These are phyloP conservation scores for Stenopsyche tienmushanensis DNA, from an alignment of 1,140 invertebrate species.

Conservation along the genomic window DNA sequence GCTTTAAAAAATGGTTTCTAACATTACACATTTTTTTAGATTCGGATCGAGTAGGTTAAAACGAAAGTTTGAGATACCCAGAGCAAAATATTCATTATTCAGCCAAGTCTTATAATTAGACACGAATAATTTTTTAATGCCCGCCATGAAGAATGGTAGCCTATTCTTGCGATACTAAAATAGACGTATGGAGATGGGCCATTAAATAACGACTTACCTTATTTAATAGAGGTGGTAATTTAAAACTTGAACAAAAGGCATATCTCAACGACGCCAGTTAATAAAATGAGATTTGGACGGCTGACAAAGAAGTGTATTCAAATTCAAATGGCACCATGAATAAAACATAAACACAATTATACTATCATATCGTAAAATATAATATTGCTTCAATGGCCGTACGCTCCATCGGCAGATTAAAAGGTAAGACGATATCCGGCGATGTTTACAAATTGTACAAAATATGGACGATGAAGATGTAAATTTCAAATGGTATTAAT, in stretches of 20 bases:
- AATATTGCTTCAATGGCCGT: too few relatives aligned
- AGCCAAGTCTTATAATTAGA: background rate
- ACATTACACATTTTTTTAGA: too few relatives aligned
- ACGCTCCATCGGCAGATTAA: too few relatives aligned
- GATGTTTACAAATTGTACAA: too few relatives aligned
- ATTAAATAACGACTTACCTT: slow-evolving; percentile 17
- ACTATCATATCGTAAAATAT: too few relatives aligned
- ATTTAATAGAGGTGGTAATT: background rate
- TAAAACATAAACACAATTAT: slow-evolving; percentile 19
- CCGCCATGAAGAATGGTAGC: background rate
- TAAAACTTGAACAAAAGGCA: slow-evolving; percentile 19
- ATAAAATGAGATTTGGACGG: background rate
- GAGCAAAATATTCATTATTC: too few relatives aligned
- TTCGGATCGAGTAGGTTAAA: too few relatives aligned
- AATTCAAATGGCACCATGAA: slow-evolving; percentile 12
- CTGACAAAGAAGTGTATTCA: background rate
- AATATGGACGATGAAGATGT: too few relatives aligned
- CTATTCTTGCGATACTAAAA: background rate
- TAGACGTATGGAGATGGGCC: background rate
- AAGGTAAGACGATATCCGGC: too few relatives aligned
- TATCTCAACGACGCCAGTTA: background rate
- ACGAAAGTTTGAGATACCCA: too few relatives aligned
- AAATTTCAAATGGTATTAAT: too few relatives aligned
- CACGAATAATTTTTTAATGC: slow-evolving; percentile 8
- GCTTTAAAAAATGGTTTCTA: too few relatives aligned